Evolutionary conservation across 2,888 invertebrate genomes (phyloP), one percentile per base, ranked within the genome.

Genomic region (Tachina fera): DNA sequence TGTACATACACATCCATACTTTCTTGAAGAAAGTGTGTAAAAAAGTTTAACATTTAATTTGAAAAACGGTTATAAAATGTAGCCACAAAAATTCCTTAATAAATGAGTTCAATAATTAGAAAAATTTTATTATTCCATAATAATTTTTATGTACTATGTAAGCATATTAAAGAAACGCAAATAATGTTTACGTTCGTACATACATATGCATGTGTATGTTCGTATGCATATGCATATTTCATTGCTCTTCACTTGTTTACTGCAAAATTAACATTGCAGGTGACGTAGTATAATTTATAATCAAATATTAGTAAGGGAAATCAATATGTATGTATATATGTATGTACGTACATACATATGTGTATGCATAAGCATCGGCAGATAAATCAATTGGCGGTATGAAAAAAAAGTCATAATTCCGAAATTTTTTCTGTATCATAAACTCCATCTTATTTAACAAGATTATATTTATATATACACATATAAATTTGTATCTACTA

Each of bases 321-420:
- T 58, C 53, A 68, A 60, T 72, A 61, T 31, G 4, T 4, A 31
- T 31, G 4, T 4, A 4, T 31, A 31, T 31, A 4, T 31, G 4
- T 31, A 6, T 31, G 31, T 31, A 6, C 5, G 6, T 31, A 5
- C 31, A 31, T 31, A 31, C 31, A 31, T 31, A 31, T 68, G 58
- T 49, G 56, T 39, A 60, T 60, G 45, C 16, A 60, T 10, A 49
- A 14, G 14, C 41, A 31, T 14, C 51, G 56, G 16, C 14, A 75
- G 61, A 68, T 60, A 75, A 68, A 68, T 81, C 68, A 75, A 45
- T 45, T 61, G 58, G 49, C 71, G 56, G 39, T 41, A 16, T 56
- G 16, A 31, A 31, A 45, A 13, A 19, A 43, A 13, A n/a, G n/a
- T 31, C 14, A 43, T 10, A 51, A 43, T 43, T 41, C n/a, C 63